Evolutionary conservation across 2,113 vertebrate genomes (phyloP).

Genomic region (Tympanuchus pallidicinctus): DNA sequence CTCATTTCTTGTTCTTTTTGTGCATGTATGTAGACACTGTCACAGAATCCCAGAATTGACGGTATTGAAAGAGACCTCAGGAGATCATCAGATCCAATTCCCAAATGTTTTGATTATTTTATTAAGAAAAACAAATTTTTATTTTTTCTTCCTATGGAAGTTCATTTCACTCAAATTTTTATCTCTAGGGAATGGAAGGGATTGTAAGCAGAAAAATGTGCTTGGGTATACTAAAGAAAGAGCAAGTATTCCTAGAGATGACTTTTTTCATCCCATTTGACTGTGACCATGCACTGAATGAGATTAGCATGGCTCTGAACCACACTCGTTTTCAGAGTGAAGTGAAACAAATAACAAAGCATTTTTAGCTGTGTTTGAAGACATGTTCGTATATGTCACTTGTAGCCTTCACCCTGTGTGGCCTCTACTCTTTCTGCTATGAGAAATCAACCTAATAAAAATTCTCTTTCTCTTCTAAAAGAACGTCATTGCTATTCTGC

Average conservation of each 20-base stretch:
- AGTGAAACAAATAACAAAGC: not conserved
- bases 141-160: not conserved
- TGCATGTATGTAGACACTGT: not conserved
- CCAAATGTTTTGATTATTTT: too few relatives aligned
- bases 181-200: not conserved
- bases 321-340: not conserved
- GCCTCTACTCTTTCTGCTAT: not conserved
- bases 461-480: conserved; percentile 31
- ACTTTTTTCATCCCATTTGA: not conserved
- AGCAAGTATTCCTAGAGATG: not conserved
- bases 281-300: not conserved
- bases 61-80: too few relatives aligned
- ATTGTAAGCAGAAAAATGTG: not conserved
- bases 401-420: not conserved
- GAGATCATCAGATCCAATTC: too few relatives aligned
- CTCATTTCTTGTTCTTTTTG: not conserved
- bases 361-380: not conserved
- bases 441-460: conserved; percentile 4
- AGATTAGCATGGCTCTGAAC: not conserved
- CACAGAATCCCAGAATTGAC: too few relatives aligned
- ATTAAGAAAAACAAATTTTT: not conserved
- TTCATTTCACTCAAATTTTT: not conserved
- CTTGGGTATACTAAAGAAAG: not conserved
- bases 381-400: not conserved
- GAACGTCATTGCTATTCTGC: conserved; percentile 43